Base-by-base conservation (phyloP, 2,113 vertebrate species). In the Phalacrocorax carbo region DNA sequence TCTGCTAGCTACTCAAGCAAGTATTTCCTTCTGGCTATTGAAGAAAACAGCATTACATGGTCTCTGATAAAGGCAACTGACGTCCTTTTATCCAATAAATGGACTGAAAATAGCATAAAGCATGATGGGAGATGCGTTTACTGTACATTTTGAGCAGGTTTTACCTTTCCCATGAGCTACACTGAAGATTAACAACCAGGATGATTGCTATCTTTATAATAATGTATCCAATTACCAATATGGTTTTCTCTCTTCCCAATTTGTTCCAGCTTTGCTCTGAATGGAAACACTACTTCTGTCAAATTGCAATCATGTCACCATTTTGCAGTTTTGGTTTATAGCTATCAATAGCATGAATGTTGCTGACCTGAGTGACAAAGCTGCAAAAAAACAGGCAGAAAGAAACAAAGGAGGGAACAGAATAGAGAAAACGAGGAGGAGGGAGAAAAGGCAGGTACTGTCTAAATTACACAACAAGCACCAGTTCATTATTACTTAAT, bases 111-210 rank as follows among this genome's bases (percentile, higher is more conserved):
- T 16, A 80, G 80, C 86, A 94, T 32, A 77, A 81, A 79, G 71
- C 66, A 86, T 3, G 20, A 91, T 5, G 55, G 68, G 51, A 82
- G 62, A 75, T 2, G 12, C 12, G 30, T 71, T 86, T 82, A 62
- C 76, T 44, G 68, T 22, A 48, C 49, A 62, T 73, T 86, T 64
- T 73, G 46, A 94, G 72, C 7, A 86, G 72, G 72, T 71, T 96
- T 94, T 93, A 54, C 85, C 51, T 75, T 87, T 86, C 72, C 94
- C 83, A 91, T 55, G 65, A 94, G 84, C 94, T 94, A 32, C 18
- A 87, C 52, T 60, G 70, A 62, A 87, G 88, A 90, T 87, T 49
- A 96, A 87, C 64, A 90, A 54, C 49, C 68, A 81, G 82, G 49
- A 77, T 77, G 88, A 90, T 11, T 83, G 93, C 54, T 90, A 34